Evolutionary conservation across 2,113 vertebrate species (phyloP).

Genomic region (Microtus richardsoni): DNA sequence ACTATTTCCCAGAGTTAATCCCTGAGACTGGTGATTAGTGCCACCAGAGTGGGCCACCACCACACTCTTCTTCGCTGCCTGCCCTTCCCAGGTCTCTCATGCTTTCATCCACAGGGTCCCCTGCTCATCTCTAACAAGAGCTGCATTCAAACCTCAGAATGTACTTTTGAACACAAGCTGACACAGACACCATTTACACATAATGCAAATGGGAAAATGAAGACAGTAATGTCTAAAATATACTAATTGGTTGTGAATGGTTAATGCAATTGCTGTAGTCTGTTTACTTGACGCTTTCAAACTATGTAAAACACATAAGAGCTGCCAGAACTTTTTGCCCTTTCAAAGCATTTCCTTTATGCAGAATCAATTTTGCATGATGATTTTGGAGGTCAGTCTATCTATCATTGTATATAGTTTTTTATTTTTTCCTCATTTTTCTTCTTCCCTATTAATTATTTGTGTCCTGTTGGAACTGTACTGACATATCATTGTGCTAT

Average conservation of each 20-base stretch:
- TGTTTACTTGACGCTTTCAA: neutral
- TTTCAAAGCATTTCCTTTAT: neutral
- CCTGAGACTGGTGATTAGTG: neutral
- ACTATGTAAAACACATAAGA: neutral
- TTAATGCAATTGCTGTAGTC: neutral
- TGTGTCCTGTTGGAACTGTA: neutral
- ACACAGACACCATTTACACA: neutral
- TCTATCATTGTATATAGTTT: neutral
- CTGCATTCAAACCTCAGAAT: neutral
- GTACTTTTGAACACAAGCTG: neutral
- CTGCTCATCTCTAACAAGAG: neutral
- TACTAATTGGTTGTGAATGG: neutral
- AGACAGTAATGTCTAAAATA: neutral
- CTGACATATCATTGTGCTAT: neutral
- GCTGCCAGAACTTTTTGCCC: neutral
- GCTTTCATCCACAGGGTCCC: rapidly evolving
- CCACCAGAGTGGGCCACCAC: neutral
- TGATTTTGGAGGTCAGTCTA: neutral
- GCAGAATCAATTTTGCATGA: neutral
- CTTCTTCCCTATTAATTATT: neutral
- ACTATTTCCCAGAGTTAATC: neutral
- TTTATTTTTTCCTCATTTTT: neutral
- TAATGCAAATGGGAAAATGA: neutral
- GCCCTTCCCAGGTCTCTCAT: neutral
- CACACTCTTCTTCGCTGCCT: neutral